Evolutionary conservation across 2,888 invertebrate species (phyloP).

Genomic region (Mamestra brassicae): DNA sequence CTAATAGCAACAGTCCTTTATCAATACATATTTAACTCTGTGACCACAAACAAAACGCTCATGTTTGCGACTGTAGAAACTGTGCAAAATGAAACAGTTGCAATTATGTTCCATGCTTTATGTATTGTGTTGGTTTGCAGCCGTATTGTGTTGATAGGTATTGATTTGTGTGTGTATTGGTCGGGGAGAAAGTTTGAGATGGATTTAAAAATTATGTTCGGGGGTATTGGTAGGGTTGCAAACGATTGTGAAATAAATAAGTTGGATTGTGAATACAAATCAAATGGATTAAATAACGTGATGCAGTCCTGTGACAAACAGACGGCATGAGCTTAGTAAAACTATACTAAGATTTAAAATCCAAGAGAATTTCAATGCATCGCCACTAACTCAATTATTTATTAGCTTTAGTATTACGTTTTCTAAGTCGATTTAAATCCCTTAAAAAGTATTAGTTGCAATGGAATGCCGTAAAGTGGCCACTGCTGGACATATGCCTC

Average conservation of each 20-base stretch:
- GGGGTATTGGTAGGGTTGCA: too few relatives aligned
- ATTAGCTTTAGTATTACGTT: too few relatives aligned
- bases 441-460: too few relatives aligned
- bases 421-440: too few relatives aligned
- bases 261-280: not conserved
- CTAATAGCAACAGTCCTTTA: conserved; percentile 36
- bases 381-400: too few relatives aligned
- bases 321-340: too few relatives aligned
- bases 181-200: conserved; percentile 20
- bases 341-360: too few relatives aligned
- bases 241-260: not conserved
- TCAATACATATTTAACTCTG: conserved; percentile 54
- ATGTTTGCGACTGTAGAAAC: conserved; percentile 30
- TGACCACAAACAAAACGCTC: conserved; percentile 50
- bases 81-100: conserved; percentile 51
- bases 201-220: conserved; percentile 4
- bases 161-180: conserved; percentile 46
- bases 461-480: too few relatives aligned
- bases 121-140: conserved; percentile 39
- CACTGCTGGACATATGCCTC: too few relatives aligned
- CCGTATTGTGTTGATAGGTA: conserved; percentile 50
- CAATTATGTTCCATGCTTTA: conserved; percentile 49
- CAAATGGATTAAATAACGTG: too few relatives aligned
- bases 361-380: too few relatives aligned
- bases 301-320: too few relatives aligned